These are phyloP conservation scores for Pterocles orientalis DNA, from an alignment of 2,113 vertebrate genomes.

Conservation along the genomic window DNA sequence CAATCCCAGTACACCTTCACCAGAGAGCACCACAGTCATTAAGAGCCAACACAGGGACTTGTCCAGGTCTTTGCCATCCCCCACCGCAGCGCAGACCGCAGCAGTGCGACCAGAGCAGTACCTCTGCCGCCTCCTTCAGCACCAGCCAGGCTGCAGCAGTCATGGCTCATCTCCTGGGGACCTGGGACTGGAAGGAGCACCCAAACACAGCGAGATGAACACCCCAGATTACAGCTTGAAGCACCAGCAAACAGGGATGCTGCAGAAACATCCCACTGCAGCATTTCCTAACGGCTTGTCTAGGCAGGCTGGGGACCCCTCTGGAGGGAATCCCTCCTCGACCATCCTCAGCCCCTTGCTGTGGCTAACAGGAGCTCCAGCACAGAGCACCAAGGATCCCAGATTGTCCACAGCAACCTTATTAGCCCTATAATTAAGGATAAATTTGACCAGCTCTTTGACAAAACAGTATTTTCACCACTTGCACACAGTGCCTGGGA, in stretches of 20 bases:
- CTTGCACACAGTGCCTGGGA: neutral
- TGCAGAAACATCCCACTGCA: neutral
- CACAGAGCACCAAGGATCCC: neutral
- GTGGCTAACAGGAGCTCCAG: neutral
- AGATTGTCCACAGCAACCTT: neutral
- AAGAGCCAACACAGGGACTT: no score
- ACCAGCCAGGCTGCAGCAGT: neutral
- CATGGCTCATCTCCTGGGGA: neutral
- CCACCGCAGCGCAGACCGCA: accelerated
- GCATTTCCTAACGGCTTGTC: neutral
- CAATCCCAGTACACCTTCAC: neutral
- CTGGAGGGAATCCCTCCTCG: neutral
- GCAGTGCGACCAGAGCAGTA: neutral
- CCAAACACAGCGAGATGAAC: neutral
- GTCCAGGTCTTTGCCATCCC: neutral
- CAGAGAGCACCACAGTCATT: neutral
- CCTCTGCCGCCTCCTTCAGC: neutral
- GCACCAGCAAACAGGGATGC: neutral
- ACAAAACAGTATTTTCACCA: neutral
- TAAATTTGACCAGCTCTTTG: neutral
- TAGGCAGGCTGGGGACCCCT: neutral
- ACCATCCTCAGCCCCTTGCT: neutral
- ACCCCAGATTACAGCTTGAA: neutral
- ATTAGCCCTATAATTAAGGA: neutral
- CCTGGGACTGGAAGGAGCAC: neutral